phyloP scores from a whole-genome alignment of 2,797 vertebrate genomes.

The Xiphophorus birchmanni region DNA sequence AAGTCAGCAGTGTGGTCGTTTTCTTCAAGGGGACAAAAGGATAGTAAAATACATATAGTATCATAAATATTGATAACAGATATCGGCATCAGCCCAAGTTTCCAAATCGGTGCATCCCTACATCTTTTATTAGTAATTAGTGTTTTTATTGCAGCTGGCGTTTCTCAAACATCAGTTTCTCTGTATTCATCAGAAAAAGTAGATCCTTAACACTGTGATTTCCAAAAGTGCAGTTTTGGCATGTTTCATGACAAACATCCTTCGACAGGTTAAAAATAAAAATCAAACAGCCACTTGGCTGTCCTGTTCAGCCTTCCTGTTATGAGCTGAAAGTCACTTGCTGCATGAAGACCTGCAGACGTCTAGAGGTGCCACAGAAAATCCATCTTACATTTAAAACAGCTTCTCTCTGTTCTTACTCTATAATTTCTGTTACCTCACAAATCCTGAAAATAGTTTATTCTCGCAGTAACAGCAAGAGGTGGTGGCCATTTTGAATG shows the following conservation, averaged over 20 bases:
- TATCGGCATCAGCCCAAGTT: too few relatives aligned
- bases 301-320: not conserved
- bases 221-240: not conserved
- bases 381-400: too few relatives aligned
- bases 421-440: not conserved
- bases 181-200: not conserved
- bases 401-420: not conserved
- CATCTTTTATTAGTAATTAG: not conserved
- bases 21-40: too few relatives aligned
- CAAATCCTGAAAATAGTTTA: not conserved
- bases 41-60: too few relatives aligned
- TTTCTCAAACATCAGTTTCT: not conserved
- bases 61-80: too few relatives aligned
- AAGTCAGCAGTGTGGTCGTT: too few relatives aligned
- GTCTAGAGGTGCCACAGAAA: too few relatives aligned
- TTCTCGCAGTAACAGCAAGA: too few relatives aligned
- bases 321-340: not conserved
- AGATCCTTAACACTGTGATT: not conserved
- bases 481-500: too few relatives aligned
- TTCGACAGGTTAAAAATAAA: not conserved
- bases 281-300: not conserved
- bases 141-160: not conserved
- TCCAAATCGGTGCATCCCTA: too few relatives aligned
- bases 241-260: not conserved
- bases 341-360: not conserved